Conservation (phyloP, 2,888 invertebrate species). For the Xanthorhoe designata region DNA sequence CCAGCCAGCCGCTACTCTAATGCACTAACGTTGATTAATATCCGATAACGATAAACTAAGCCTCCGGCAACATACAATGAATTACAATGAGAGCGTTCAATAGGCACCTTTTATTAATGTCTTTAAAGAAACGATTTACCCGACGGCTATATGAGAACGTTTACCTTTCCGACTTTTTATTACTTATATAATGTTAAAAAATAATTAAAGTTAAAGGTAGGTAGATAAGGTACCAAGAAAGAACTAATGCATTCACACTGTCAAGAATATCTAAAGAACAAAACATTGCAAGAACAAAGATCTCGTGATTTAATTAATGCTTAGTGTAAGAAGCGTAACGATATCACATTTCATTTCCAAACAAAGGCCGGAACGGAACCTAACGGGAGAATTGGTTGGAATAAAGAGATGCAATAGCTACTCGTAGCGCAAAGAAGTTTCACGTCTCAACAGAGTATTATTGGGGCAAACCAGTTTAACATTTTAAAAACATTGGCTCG, state of each 20-base stretch:
- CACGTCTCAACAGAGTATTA: slow-evolving; percentile 24
- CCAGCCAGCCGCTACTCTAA: slow-evolving; percentile 56
- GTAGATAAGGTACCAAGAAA: slow-evolving; percentile 19
- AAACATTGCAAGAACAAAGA: slow-evolving; percentile 39
- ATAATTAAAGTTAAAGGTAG: slow-evolving; percentile 10
- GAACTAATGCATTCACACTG: slow-evolving; percentile 45
- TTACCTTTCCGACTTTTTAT: slow-evolving; percentile 31
- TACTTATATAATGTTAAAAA: slow-evolving; percentile 28
- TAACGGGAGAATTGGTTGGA: slow-evolving; percentile 29
- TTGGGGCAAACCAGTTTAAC: slow-evolving; percentile 33
- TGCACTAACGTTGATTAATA: slow-evolving; percentile 75
- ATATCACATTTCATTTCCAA: slow-evolving; percentile 46
- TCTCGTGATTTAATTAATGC: slow-evolving; percentile 51
- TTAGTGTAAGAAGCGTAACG: slow-evolving; percentile 38
- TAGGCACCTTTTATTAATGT: slow-evolving; percentile 36
- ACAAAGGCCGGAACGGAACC: slow-evolving; percentile 35
- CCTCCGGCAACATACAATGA: slow-evolving; percentile 35
- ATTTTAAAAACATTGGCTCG: slow-evolving; percentile 53
- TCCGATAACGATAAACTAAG: slow-evolving; percentile 59
- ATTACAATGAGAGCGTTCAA: slow-evolving; percentile 36
- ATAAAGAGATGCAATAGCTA: slow-evolving; percentile 25
- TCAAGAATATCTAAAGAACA: slow-evolving; percentile 43
- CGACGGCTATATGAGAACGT: slow-evolving; percentile 28
- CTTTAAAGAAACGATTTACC: slow-evolving; percentile 23
- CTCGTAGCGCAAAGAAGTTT: slow-evolving; percentile 20